Evolutionary conservation across 2,113 vertebrate species (phyloP), one percentile per base, ranked within the genome.

Genomic region (Strix aluco): DNA sequence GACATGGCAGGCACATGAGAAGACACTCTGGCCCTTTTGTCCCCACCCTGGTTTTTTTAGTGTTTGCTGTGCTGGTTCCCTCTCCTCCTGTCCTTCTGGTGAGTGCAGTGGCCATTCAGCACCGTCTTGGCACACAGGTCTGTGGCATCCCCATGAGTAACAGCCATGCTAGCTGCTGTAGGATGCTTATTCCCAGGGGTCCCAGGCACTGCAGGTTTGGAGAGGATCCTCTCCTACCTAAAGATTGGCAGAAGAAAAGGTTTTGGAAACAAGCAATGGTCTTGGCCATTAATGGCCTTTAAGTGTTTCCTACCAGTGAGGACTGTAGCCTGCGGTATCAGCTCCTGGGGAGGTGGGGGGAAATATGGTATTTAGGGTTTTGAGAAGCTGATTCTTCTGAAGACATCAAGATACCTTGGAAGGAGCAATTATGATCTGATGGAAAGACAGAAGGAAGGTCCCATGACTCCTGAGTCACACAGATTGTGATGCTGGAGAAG

Each of bases 31-130:
- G 4, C 65, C 29, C 6, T 32, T 32, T 57, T 75, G 52, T 57
- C 9, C 8, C 38, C 42, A 34, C 4, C 2, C 18, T 11, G 2
- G 40, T 34, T 80, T 44, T 59, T 49, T 65, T 78, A 61, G 55
- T 5, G 5, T 72, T 71, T 75, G 30, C 47, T 67, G 11, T 86
- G 85, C 77, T 67, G 22, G 7, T 79, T 79, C 54, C 13, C 46
- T 65, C 49, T 84, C 27, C 44, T 80, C 13, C 52, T 38, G 6
- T 74, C 44, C 57, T 58, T 74, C 11, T 61, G 30, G 29, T 62
- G 57, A 67, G 20, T 13, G 34, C 10, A 25, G 14, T 6, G 7
- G 79, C 46, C 0, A 0, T 67, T 42, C 7, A 12, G 18, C 58
- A 30, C 30, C 7, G 12, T 67, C 75, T 30, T 86, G 77, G 29